Base-by-base conservation (phyloP, 2,797 vertebrate species). In the Psittacula echo region DNA sequence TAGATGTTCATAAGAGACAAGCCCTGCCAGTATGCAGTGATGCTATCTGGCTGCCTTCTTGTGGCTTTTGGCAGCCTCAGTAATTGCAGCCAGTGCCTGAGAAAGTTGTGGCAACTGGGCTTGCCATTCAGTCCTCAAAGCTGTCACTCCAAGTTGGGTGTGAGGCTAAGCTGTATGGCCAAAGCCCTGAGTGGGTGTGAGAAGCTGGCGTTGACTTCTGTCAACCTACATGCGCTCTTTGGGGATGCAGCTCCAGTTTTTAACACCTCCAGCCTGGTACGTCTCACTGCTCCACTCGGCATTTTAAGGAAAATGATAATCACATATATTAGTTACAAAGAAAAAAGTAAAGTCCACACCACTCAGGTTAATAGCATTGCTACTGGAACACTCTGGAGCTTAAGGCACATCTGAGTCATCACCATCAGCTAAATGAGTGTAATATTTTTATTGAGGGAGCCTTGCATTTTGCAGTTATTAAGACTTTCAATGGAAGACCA, bases 111-210 rank as follows among this genome's bases (percentile, higher is more conserved):
- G 86, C 3, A 3, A 65, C 53, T 29, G 65, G 77, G 37, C 65
- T 92, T 0, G 0, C 45, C 2, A 0, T 21, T 89, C 61, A 10
- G 20, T 34, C 26, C 84, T 82, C 1, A 0, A 68, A 68, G 56
- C 44, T 72, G 53, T 53, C 62, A 17, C 45, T 92, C 67, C 3
- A 3, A 60, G 53, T 27, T 83, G 75, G 45, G 68, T 54, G 75
- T 75, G 90, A 89, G 7, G 4, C 81, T 72, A 61, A 68, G 68
- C 18, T 26, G 65, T 45, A 66, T 27, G 75, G 77, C 74, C 84
- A 85, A 75, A 87, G 68, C 17, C 34, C 48, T 39, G 30, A 29
- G 81, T 66, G 60, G 70, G 42, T 95, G 39, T 90, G 90, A 89
- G 92, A 89, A 92, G 88, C 21, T 90, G 74, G 56, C 21, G 30